Evolutionary conservation across 2,113 vertebrate genomes (phyloP).

Genomic region (Caranx ignobilis): DNA sequence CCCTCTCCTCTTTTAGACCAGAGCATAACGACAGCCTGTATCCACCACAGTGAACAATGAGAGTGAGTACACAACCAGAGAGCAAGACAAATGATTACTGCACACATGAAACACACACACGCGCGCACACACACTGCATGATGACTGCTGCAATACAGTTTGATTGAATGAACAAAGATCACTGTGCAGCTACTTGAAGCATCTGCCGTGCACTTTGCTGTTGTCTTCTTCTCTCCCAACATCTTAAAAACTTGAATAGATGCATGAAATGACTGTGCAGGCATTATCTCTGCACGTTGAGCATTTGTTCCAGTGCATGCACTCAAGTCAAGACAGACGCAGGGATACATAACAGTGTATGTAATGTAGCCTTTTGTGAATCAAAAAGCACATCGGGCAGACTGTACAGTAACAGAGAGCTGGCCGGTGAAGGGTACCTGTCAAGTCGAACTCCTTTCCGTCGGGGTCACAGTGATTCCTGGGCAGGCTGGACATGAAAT

Average conservation of each 20-base stretch:
- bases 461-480: slow-evolving; percentile 83
- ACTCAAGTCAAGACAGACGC: slow-evolving; percentile 74
- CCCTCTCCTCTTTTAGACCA: slow-evolving; percentile 41
- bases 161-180: slow-evolving; percentile 59
- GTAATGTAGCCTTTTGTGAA: slow-evolving; percentile 59
- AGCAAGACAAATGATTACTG: slow-evolving; percentile 78
- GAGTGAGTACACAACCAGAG: slow-evolving; percentile 76
- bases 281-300: slow-evolving; percentile 54
- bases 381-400: slow-evolving; percentile 50
- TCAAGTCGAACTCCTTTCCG: slow-evolving; percentile 82
- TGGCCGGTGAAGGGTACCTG: slow-evolving; percentile 80
- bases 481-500: slow-evolving; percentile 79
- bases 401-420: slow-evolving; percentile 51
- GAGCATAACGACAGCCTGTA: slow-evolving; percentile 81
- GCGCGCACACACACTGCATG: slow-evolving; percentile 70
- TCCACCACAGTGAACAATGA: slow-evolving; percentile 79
- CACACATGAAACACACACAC: slow-evolving; percentile 67
- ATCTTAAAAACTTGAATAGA: slow-evolving; percentile 74
- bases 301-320: slow-evolving; percentile 75
- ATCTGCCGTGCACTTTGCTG: slow-evolving; percentile 62
- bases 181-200: slow-evolving; percentile 64
- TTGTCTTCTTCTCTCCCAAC: slow-evolving; percentile 39
- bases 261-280: slow-evolving; percentile 55
- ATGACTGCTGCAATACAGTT: slow-evolving; percentile 78
- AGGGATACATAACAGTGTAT: slow-evolving; percentile 57